These are phyloP conservation scores for Tadarida brasiliensis DNA, from an alignment of 2,797 vertebrate species.

Conservation along the genomic window DNA sequence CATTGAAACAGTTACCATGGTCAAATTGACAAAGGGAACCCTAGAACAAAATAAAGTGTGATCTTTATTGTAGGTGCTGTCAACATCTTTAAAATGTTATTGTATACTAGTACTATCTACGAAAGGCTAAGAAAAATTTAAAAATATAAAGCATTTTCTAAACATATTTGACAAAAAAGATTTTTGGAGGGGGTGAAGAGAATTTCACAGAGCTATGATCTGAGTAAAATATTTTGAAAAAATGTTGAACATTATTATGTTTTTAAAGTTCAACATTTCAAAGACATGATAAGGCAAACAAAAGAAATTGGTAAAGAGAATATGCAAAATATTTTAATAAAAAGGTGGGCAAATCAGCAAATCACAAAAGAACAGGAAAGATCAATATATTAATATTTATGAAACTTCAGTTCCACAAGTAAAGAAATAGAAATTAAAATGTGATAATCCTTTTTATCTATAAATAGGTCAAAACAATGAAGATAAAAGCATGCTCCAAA, in stretches of 20 bases:
- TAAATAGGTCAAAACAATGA: neutral
- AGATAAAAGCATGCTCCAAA: neutral
- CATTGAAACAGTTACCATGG: neutral
- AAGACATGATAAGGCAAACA: neutral
- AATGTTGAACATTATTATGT: conserved; percentile 1
- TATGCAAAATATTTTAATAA: neutral
- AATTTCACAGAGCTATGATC: conserved; percentile 14
- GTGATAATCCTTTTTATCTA: neutral
- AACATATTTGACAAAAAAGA: neutral
- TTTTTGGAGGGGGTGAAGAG: neutral
- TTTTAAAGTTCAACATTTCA: conserved; percentile 41
- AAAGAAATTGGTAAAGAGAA: conserved; percentile 29
- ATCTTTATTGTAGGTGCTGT: neutral
- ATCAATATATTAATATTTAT: neutral
- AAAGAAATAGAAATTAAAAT: conserved; percentile 54
- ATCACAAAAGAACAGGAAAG: neutral
- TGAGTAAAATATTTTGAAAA: conserved; percentile 34
- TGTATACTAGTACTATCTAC: neutral
- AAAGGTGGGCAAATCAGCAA: neutral
- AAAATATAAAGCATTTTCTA: conserved; percentile 39
- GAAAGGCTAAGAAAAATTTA: neutral
- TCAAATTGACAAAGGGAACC: neutral
- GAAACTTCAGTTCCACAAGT: conserved; percentile 34
- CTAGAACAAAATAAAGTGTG: conserved; percentile 21
- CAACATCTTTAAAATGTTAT: conserved; percentile 14